Percentiles rank a stretch among this genome's conserved stretches.
Evolutionary conservation across 2,113 vertebrate species (phyloP).

Genomic region (Oryzias celebensis): DNA sequence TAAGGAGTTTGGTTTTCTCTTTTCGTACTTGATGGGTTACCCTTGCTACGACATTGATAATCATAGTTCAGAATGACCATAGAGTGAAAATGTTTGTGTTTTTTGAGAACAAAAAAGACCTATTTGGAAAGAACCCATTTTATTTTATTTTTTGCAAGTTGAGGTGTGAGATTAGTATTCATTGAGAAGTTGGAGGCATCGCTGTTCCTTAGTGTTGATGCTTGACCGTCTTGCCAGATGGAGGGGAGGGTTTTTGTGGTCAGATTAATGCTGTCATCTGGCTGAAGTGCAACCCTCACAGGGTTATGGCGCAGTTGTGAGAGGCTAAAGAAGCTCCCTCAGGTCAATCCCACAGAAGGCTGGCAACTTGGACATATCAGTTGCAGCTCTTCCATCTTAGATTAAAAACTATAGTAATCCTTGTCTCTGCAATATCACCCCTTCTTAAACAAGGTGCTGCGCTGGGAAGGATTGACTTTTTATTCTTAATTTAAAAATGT

Average conservation of each 20-base stretch:
- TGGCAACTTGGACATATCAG: conserved; percentile 10
- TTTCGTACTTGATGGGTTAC: conserved; percentile 38
- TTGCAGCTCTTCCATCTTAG: conserved; percentile 21
- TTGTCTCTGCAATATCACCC: conserved; percentile 15
- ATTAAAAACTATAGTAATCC: conserved; percentile 37
- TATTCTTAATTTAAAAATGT: neutral
- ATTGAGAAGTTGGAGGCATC: conserved; percentile 45
- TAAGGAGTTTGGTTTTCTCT: conserved; percentile 37
- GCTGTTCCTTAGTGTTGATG: conserved; percentile 50
- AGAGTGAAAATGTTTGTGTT: conserved; percentile 16
- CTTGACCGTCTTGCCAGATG: conserved; percentile 58
- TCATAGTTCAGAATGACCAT: conserved; percentile 41
- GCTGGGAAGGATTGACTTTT: conserved; percentile 12
- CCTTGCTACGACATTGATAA: conserved; percentile 9
- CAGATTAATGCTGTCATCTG: conserved; percentile 68
- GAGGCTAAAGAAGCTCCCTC: conserved; percentile 54
- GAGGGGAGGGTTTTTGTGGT: conserved; percentile 47
- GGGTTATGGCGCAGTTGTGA: conserved; percentile 34
- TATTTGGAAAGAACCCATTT: conserved; percentile 1
- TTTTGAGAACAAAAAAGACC: conserved; percentile 2
- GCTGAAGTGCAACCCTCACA: conserved; percentile 54
- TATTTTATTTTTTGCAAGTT: conserved; percentile 8
- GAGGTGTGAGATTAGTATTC: conserved; percentile 60
- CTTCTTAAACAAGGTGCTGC: conserved; percentile 1
- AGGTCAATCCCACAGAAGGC: conserved; percentile 49